These are phyloP conservation scores for Sebastes matsubarae DNA, from an alignment of 2,797 vertebrate genomes.

Conservation along the genomic window DNA sequence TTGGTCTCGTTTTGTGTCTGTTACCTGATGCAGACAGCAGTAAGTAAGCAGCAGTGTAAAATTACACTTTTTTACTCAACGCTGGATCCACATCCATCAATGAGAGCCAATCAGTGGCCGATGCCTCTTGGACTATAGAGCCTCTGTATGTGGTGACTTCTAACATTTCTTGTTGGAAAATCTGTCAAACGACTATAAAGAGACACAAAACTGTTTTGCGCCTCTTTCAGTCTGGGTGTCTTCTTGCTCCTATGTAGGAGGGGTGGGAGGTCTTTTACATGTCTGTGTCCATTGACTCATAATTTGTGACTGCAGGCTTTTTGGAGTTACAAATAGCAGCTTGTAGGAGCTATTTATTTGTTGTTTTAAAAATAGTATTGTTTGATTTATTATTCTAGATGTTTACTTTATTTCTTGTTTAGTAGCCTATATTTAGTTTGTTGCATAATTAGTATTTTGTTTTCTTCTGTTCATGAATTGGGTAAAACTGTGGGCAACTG, in stretches of 20 bases:
- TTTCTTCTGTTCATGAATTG: too few relatives aligned
- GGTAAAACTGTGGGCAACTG: accelerated
- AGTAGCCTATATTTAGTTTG: too few relatives aligned
- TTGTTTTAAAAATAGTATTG: too few relatives aligned
- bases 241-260: neutral
- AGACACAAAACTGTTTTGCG: neutral
- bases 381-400: too few relatives aligned
- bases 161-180: neutral
- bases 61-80: neutral
- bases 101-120: neutral
- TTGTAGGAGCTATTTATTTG: too few relatives aligned
- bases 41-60: neutral
- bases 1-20: neutral
- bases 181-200: neutral
- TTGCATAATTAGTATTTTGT: too few relatives aligned
- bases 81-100: neutral
- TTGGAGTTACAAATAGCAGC: neutral
- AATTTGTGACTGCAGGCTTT: neutral
- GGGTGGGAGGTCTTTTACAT: neutral
- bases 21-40: neutral
- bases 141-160: neutral
- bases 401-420: too few relatives aligned
- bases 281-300: neutral
- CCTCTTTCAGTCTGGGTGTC: neutral
- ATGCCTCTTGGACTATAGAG: neutral